Percentiles rank a stretch among this genome's conserved stretches.
Evolutionary conservation across 2,888 invertebrate genomes (phyloP).

Genomic region (Hydriomena furcata): DNA sequence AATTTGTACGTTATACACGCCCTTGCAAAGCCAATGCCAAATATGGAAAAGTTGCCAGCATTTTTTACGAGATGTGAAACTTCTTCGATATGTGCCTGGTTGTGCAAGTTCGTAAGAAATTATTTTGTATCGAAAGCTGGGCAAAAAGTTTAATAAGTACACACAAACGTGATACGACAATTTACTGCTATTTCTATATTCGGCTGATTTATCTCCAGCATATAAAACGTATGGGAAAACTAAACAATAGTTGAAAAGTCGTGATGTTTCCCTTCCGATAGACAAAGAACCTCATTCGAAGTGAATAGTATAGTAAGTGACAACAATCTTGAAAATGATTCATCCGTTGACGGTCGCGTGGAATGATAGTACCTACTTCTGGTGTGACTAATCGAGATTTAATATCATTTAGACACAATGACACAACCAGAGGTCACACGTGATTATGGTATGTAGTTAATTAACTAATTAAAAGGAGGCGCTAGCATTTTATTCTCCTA

Average conservation of each 20-base stretch:
- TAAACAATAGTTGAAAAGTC: conserved; percentile 27
- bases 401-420: conserved; percentile 16
- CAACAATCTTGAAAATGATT: conserved; percentile 42
- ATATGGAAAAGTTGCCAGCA: conserved; percentile 6
- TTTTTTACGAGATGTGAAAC: conserved; percentile 6
- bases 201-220: conserved; percentile 16
- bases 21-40: conserved; percentile 1
- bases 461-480: conserved; percentile 7
- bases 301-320: conserved; percentile 19
- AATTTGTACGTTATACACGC: no score
- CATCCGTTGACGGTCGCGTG: conserved; percentile 47
- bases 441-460: conserved; percentile 1
- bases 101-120: no score
- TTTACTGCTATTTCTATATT: conserved; percentile 11
- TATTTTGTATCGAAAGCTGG: no score
- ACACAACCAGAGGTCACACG: conserved; percentile 14
- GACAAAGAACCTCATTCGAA: conserved; percentile 16
- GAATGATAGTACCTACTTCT: conserved; percentile 30
- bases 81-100: not conserved
- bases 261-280: conserved; percentile 20
- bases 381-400: conserved; percentile 42
- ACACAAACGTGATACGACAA: conserved; percentile 5
- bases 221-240: conserved; percentile 22
- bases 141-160: no score
- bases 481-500: conserved; percentile 1